Percentiles rank a stretch among this genome's conserved stretches.
Evolutionary conservation across 1,140 invertebrate species (phyloP).

Genomic region (Nephotettix cincticeps): DNA sequence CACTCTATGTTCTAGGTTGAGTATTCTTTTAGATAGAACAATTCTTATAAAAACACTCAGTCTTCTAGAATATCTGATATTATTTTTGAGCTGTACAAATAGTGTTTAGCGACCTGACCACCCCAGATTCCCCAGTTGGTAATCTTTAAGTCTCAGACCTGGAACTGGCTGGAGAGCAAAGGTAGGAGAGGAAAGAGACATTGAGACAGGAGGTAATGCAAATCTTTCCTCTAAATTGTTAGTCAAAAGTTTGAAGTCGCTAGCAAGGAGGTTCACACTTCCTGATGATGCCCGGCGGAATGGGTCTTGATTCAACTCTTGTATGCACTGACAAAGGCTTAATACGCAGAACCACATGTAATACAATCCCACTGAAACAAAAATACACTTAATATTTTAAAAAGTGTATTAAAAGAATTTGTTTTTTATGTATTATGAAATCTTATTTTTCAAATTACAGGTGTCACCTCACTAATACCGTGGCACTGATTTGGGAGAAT

Average conservation of each 20-base stretch:
- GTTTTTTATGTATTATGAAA: neutral
- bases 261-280: neutral
- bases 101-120: neutral
- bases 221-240: neutral
- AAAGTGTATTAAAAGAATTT: neutral
- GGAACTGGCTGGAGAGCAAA: neutral
- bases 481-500: neutral
- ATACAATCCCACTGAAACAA: slow-evolving; percentile 6
- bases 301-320: neutral
- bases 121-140: neutral
- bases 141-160: neutral
- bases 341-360: slow-evolving; percentile 24
- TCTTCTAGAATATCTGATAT: too few species aligned
- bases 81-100: too few species aligned
- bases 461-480: neutral
- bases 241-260: neutral
- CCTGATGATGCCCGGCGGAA: neutral
- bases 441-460: neutral
- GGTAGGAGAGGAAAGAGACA: neutral
- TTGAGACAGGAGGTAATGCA: neutral
- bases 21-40: too few species aligned
- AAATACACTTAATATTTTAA: neutral
- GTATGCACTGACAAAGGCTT: slow-evolving; percentile 13
- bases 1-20: too few species aligned
- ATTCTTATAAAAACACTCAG: too few species aligned